Evolutionary conservation across 2,113 vertebrate genomes (phyloP), one percentile per base, ranked within the genome.

Genomic region (Vimba vimba): DNA sequence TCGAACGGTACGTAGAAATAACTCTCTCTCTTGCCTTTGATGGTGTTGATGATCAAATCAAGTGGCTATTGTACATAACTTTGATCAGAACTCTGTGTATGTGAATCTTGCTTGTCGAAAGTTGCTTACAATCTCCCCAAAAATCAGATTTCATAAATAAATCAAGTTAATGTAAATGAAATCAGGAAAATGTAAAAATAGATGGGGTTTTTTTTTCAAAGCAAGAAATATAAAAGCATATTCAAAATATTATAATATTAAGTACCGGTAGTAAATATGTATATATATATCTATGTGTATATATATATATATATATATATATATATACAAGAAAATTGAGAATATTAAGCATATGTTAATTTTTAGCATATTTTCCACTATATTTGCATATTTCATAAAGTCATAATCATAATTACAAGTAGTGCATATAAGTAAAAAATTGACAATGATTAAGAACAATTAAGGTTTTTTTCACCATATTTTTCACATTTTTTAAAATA

Each of bases 1-100:
- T 91, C 87, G 89, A 92, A 91, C 89, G 91, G 93, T 91, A 88
- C 92, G 91, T 76, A n/a, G 90, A 90, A 90, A 94, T 92, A 92
- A 92, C 89, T 92, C 89, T 92, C 91, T 91, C 92, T 87, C 60
- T 68, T 11, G 89, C 92, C 89, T 75, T 82, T 90, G 89, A 92
- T 88, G 80, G 76, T 59, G 82, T 27, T 52, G 87, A 87, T 77
- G 85, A 79, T 76, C 5, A n/a, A 12, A 55, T 23, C 6, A 82
- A 27, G 19, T 36, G 27, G 27, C 10, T 52, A 69, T 15, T 50
- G 62, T 52, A 52, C 7, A 47, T n/a, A 25, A 9, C 57, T 80
- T 45, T 39, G 21, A 80, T 39, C 57, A 80, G 30, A 52, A 30
- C 17, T 36, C 3, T 77, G 15, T 55, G 25, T 30, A 9, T 78